A percentile compares a stretch with the other conserved stretches of the same genome.
These are phyloP conservation scores for Drosophila buzzatii DNA, from an alignment of 2,888 invertebrate genomes.

Conservation along the genomic window DNA sequence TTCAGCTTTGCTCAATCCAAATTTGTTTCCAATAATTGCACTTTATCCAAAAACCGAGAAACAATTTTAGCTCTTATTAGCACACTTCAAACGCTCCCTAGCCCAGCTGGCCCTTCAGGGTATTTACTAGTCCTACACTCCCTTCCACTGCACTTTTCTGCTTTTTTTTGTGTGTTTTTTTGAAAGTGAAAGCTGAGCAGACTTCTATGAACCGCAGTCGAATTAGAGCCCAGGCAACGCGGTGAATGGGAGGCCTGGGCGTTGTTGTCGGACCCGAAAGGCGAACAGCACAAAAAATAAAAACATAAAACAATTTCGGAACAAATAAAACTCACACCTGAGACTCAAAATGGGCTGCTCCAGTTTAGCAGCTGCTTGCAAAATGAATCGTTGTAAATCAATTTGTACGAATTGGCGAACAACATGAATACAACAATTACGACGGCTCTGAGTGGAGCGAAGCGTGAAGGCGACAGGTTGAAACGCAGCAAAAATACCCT, in stretches of 20 bases:
- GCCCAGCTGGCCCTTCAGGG: not conserved
- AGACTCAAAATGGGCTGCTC: slow-evolving; percentile 38
- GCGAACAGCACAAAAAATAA: slow-evolving; percentile 1
- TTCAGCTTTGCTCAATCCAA: not conserved
- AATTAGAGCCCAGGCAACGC: slow-evolving; percentile 30
- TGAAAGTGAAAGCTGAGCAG: slow-evolving; percentile 58
- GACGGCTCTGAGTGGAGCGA: slow-evolving; percentile 42
- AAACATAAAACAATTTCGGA: slow-evolving; percentile 60
- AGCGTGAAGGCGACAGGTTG: slow-evolving; percentile 10
- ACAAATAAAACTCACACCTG: slow-evolving; percentile 77
- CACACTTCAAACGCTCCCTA: not conserved
- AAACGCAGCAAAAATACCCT: slow-evolving; percentile 19
- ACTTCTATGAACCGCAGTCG: slow-evolving; percentile 51
- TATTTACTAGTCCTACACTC: not conserved
- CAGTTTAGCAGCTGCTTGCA: slow-evolving; percentile 58
- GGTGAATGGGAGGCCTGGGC: slow-evolving; percentile 1
- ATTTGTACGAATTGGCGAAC: slow-evolving; percentile 57
- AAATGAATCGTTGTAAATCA: slow-evolving; percentile 73
- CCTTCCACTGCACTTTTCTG: not conserved
- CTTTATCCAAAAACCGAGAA: not conserved
- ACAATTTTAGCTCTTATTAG: not conserved
- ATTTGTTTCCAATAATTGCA: not conserved
- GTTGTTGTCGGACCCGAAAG: slow-evolving; percentile 29
- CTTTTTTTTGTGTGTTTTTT: not conserved
- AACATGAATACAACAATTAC: slow-evolving; percentile 64